Evolutionary conservation across 1,140 invertebrate genomes (phyloP).

Genomic region (Matsumurasca onukii): DNA sequence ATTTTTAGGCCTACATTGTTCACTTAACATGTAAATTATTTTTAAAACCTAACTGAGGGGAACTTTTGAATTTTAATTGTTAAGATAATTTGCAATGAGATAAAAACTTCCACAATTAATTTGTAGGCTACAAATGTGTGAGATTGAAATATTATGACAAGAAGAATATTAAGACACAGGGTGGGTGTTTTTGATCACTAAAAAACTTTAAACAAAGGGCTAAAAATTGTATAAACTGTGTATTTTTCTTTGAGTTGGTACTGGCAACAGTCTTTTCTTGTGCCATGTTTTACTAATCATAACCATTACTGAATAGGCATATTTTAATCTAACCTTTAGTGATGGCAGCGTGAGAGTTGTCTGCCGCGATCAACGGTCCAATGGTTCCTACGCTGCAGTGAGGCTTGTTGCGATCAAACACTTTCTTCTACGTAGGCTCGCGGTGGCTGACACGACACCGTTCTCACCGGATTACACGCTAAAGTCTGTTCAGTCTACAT

Average conservation of each 20-base stretch:
- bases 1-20: no score
- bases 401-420: conserved; percentile 81
- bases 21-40: no score
- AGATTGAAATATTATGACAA: not conserved
- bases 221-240: not conserved
- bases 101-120: no score
- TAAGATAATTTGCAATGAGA: no score
- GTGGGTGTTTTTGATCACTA: not conserved
- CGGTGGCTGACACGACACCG: conserved; percentile 21
- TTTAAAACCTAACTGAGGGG: no score
- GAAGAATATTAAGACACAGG: not conserved
- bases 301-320: not conserved
- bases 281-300: not conserved
- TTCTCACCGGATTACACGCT: not conserved
- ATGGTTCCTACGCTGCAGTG: conserved; percentile 99
- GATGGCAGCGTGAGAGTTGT: conserved; percentile 99
- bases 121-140: no score
- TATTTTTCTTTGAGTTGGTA: not conserved
- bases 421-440: conserved; percentile 74
- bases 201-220: not conserved
- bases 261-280: not conserved
- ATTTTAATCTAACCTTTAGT: conserved; percentile 67
- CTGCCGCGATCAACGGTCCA: conserved; percentile 98
- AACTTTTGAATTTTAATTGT: no score
- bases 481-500: not conserved